Evolutionary conservation across 1,140 invertebrate genomes (phyloP).

Genomic region (Nomia melanderi): DNA sequence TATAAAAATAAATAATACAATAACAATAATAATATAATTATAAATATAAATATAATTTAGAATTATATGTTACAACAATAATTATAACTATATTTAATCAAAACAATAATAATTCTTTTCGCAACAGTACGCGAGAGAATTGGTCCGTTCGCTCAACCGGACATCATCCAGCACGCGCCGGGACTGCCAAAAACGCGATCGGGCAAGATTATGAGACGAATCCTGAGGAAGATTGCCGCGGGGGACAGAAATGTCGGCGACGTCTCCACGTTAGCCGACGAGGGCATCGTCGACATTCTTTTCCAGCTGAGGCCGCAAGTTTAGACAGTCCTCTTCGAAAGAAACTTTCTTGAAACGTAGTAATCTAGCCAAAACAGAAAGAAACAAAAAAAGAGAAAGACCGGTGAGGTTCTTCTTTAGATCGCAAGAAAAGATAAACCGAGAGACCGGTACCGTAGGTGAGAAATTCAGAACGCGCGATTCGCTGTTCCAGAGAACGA

Average conservation of each 20-base stretch:
- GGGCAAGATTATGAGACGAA: constrained; percentile 98
- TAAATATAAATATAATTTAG: too few species aligned
- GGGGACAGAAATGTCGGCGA: constrained; percentile 95
- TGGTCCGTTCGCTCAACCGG: constrained; percentile 97
- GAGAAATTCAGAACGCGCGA: too few species aligned
- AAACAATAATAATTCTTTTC: neutral
- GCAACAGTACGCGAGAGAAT: constrained; percentile 92
- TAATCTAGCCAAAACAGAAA: constrained; percentile 18
- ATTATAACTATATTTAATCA: constrained; percentile 2
- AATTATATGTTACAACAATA: too few species aligned
- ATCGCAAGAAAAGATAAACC: too few species aligned
- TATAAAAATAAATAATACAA: too few species aligned
- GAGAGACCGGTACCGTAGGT: too few species aligned
- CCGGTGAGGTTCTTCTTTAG: neutral
- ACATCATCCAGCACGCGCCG: constrained; percentile 95
- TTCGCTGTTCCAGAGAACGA: neutral
- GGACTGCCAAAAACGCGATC: constrained; percentile 97
- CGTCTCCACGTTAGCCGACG: constrained; percentile 94
- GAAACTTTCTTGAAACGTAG: constrained; percentile 9
- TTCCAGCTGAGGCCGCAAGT: constrained; percentile 85
- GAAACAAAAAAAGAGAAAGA: constrained; percentile 1
- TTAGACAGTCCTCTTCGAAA: constrained; percentile 55
- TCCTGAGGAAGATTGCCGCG: constrained; percentile 95
- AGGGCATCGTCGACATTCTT: constrained; percentile 89
- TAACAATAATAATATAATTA: too few species aligned